Evolutionary conservation across 2,797 vertebrate genomes (phyloP), one percentile per base, ranked within the genome.

Genomic region (Microchirus variegatus): DNA sequence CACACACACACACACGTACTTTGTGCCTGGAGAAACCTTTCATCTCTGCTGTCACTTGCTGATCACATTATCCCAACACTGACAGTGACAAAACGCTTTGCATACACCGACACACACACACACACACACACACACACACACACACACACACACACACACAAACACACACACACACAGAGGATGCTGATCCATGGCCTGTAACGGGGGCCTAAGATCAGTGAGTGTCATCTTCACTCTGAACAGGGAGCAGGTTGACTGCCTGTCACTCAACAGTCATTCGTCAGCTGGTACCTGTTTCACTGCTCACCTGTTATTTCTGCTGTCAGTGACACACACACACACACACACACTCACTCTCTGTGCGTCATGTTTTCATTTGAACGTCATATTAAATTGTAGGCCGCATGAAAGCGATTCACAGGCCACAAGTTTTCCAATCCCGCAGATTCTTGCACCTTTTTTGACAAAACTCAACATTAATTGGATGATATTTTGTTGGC

Each of bases 401-500:
- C 15, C n/a, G n/a, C n/a, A n/a, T n/a, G n/a, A n/a, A n/a, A n/a
- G n/a, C n/a, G n/a, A n/a, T n/a, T n/a, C n/a, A n/a, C n/a, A n/a
- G n/a, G n/a, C n/a, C n/a, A n/a, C n/a, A n/a, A n/a, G n/a, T 48
- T 18, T 45, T n/a, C 52, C 47, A 59, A 48, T 47, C n/a, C 42
- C 10, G 35, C 47, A 59, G 26, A 52, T 54, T 36, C 54, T 53
- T 37, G 73, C 67, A 63, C 15, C 11, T 42, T 35, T 69, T 58
- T 52, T 68, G 82, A 82, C 73, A 78, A 59, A 63, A n/a, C 65
- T 75, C 67, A 53, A 26, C 71, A 58, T 63, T 83, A 81, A 84
- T 81, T 84, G 78, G 78, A 63, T 59, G 77, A 74, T 57, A 52
- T 68, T 67, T 31, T 66, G 75, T 78, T 68, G 80, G 78, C 84